phyloP scores from a whole-genome alignment of 2,797 vertebrate genomes.

The Poeciliopsis turneri region DNA sequence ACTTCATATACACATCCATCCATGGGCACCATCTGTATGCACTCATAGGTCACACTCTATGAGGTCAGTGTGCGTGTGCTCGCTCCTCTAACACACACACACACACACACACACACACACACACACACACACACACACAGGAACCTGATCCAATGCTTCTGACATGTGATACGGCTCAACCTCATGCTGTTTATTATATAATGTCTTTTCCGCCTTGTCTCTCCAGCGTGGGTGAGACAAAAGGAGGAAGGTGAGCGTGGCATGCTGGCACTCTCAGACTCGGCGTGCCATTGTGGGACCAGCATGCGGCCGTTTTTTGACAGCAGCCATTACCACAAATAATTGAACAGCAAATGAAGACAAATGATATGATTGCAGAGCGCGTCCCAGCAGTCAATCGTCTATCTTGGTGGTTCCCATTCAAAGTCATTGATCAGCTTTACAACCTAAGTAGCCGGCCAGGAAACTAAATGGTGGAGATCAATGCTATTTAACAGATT shows the following conservation, averaged over 20 bases:
- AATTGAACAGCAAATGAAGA: conserved; percentile 84
- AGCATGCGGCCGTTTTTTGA: conserved; percentile 71
- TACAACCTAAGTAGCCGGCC: conserved; percentile 81
- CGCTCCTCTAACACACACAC: conserved; percentile 2
- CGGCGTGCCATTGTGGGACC: conserved; percentile 42
- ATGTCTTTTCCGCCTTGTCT: conserved; percentile 45
- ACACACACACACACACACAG: conserved; percentile 12
- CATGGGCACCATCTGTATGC: conserved; percentile 71
- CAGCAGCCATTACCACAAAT: conserved; percentile 81
- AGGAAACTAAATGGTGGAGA: conserved; percentile 82
- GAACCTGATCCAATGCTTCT: conserved; percentile 32
- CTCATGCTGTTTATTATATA: conserved; percentile 45
- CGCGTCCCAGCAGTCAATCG: conserved; percentile 77
- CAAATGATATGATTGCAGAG: conserved; percentile 81
- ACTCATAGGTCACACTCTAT: conserved; percentile 51
- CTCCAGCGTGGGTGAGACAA: conserved; percentile 1
- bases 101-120: conserved; percentile 11
- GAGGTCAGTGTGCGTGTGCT: conserved; percentile 5
- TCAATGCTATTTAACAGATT: conserved; percentile 86
- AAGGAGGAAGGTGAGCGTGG: conserved; percentile 6
- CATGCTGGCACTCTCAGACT: conserved; percentile 43
- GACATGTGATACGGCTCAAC: conserved; percentile 47
- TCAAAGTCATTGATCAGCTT: conserved; percentile 83
- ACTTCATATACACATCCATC: conserved; percentile 60
- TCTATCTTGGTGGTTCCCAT: conserved; percentile 80